These are phyloP conservation scores for Linnaemya vulpina DNA, from an alignment of 2,888 invertebrate genomes.

Conservation along the genomic window DNA sequence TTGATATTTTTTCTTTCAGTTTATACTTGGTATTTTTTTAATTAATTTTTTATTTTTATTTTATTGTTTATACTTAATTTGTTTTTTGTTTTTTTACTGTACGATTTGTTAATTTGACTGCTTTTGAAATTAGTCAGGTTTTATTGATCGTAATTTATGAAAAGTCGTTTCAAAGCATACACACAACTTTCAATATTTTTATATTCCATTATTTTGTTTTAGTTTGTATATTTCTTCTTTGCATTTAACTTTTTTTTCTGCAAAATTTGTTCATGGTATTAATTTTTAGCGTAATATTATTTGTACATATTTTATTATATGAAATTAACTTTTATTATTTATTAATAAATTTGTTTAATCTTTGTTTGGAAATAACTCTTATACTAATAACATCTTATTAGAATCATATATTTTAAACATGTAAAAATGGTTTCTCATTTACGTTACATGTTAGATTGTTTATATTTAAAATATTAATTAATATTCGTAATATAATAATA, in stretches of 20 bases:
- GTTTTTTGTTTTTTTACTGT: no score
- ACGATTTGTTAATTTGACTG: neutral
- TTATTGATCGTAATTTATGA: neutral
- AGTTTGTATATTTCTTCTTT: neutral
- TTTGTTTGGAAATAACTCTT: neutral
- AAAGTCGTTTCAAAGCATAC: neutral
- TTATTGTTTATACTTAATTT: neutral
- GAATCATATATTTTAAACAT: neutral
- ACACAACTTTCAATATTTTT: neutral
- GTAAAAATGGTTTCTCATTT: neutral
- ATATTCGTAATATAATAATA: neutral
- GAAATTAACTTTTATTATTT: neutral
- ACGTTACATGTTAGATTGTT: neutral
- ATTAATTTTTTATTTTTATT: neutral
- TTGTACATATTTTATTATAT: neutral
- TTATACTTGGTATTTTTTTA: neutral
- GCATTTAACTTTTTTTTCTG: neutral
- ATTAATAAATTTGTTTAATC: no score
- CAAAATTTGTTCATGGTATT: neutral
- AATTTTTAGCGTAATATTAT: conserved; percentile 3
- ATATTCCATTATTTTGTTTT: neutral
- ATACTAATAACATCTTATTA: neutral
- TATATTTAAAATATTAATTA: neutral
- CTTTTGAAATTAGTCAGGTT: neutral
- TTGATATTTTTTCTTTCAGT: conserved; percentile 1